Percentiles rank a stretch among this genome's conserved stretches.
Conservation (phyloP, 2,888 invertebrate genomes). For the Ichneumon xanthorius region DNA sequence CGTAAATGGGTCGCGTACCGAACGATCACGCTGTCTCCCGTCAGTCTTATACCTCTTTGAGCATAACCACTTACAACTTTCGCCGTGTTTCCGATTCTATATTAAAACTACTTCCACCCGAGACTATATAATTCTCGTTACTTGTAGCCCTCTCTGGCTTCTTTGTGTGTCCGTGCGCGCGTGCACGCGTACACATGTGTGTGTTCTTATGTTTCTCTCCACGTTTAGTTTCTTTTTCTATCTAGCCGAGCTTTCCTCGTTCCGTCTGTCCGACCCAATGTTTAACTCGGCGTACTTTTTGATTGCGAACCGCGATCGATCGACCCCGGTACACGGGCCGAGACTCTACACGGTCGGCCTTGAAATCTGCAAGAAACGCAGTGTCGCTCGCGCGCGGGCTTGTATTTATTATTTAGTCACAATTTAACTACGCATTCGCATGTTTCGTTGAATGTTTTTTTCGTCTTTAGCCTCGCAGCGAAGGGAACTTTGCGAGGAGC, state of each 20-base stretch:
- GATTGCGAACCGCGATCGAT: too few relatives aligned
- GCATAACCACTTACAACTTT: neutral
- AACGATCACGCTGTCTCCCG: conserved; percentile 20
- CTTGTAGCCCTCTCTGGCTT: neutral
- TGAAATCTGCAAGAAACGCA: too few relatives aligned
- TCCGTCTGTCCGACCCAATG: neutral
- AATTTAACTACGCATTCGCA: too few relatives aligned
- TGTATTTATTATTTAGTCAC: too few relatives aligned
- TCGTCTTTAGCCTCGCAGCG: too few relatives aligned
- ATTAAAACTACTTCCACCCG: neutral
- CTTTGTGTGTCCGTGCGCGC: neutral
- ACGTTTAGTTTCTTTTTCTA: neutral
- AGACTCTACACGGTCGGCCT: too few relatives aligned
- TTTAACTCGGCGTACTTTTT: too few relatives aligned
- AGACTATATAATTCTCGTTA: neutral
- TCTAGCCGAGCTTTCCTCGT: neutral
- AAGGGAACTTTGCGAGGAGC: too few relatives aligned
- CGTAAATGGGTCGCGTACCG: conserved; percentile 37
- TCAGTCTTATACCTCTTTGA: conserved; percentile 13
- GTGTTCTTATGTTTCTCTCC: neutral
- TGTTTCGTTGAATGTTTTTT: too few relatives aligned
- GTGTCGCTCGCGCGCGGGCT: too few relatives aligned
- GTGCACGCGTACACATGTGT: neutral
- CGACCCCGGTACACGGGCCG: too few relatives aligned
- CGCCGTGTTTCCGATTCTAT: conserved; percentile 15